Percentiles rank a stretch among this genome's conserved stretches.
Evolutionary conservation across 2,797 vertebrate species (phyloP).

Genomic region (Arnoldichthys spilopterus): DNA sequence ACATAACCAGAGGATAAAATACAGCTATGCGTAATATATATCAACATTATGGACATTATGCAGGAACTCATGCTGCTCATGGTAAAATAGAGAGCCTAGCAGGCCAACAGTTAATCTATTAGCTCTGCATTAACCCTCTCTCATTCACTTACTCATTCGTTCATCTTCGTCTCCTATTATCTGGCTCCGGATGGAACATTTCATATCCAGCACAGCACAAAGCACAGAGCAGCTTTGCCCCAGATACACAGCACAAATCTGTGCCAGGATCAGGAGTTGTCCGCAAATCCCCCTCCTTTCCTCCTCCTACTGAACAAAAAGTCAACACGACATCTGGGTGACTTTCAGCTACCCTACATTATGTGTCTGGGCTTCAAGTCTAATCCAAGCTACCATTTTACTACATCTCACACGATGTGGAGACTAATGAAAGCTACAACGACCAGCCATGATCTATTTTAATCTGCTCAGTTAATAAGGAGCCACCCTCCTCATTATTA

Average conservation of each 20-base stretch:
- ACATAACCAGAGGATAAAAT: neutral
- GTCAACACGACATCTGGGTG: constrained; percentile 71
- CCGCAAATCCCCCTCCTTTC: constrained; percentile 67
- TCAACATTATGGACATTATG: neutral
- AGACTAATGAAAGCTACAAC: neutral
- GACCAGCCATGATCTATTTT: constrained; percentile 15
- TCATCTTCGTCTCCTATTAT: constrained; percentile 14
- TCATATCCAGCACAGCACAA: constrained; percentile 47
- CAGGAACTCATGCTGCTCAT: neutral
- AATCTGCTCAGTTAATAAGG: constrained; percentile 25
- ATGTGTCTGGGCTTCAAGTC: constrained; percentile 16
- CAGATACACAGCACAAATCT: constrained; percentile 58
- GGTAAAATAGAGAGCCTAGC: neutral
- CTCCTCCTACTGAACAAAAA: constrained; percentile 62
- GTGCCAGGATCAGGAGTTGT: constrained; percentile 62
- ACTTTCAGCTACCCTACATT: constrained; percentile 58
- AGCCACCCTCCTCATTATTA: constrained; percentile 9
- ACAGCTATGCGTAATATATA: neutral
- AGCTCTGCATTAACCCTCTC: constrained; percentile 6
- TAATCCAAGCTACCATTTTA: constrained; percentile 36
- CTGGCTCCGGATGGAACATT: constrained; percentile 31
- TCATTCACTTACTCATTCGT: neutral
- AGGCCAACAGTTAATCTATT: neutral
- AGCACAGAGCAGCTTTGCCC: constrained; percentile 59
- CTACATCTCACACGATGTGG: constrained; percentile 11